Evolutionary conservation across 2,797 vertebrate genomes (phyloP).

Genomic region (Mus spretus): DNA sequence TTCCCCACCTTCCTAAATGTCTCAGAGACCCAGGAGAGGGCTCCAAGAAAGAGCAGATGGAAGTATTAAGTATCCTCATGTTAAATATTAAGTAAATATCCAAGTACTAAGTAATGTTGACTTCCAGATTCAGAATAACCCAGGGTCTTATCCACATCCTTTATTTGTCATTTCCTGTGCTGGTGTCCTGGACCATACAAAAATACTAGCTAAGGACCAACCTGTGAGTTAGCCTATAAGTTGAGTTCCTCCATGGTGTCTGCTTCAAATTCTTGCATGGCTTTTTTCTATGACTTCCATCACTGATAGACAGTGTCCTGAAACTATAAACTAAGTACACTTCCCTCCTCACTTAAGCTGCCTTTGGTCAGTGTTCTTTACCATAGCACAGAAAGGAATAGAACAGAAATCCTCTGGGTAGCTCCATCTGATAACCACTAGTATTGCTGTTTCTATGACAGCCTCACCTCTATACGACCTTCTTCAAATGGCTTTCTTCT

Average conservation of each 20-base stretch:
- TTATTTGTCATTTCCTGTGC: no score
- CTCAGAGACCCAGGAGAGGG: background rate
- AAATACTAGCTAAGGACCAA: no score
- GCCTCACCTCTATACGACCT: background rate
- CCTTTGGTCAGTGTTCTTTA: background rate
- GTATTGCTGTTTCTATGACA: background rate
- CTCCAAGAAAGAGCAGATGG: background rate
- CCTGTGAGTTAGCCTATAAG: background rate
- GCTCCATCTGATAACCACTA: background rate
- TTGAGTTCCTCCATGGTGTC: no score
- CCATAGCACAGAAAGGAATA: background rate
- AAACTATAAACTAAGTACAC: background rate
- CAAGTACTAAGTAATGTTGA: background rate
- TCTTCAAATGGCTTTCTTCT: background rate
- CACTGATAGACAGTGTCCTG: background rate
- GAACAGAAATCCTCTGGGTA: background rate
- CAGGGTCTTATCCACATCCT: background rate
- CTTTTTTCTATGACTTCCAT: background rate
- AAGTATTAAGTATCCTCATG: background rate
- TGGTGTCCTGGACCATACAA: no score
- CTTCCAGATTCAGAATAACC: background rate
- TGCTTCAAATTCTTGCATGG: background rate
- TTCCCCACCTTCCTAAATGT: background rate
- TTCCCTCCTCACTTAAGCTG: background rate
- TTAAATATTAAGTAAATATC: background rate